Base-by-base conservation (phyloP, 1,140 invertebrate genomes). In the Oryzaephilus surinamensis region DNA sequence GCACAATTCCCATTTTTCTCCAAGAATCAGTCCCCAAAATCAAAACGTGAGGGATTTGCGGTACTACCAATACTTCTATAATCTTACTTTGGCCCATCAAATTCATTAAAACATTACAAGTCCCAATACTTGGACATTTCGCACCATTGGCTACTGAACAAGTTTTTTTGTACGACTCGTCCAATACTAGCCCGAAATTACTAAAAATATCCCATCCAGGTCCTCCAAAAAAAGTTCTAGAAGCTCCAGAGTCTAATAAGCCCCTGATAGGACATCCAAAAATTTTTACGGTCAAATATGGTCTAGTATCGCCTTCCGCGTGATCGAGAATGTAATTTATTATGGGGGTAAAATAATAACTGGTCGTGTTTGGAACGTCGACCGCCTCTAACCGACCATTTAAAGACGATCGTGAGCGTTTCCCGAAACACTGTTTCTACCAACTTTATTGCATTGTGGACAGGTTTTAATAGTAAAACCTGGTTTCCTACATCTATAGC, bases 111-210 rank as follows among this genome's bases (percentile, higher is more conserved):
- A 34, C 7, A 6, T 10, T 4, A 19, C 8, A 11, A 6, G 6
- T 23, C 7, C 32, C 32, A 2, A 35, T 2, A 11, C 20, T 16
- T 4, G 16, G 20, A 35, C 32, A 35, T 23, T 17, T 20, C 2
- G 20, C 11, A 14, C 32, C 32, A 18, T 35, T 35, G 2, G 32
- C 32, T n/a, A 35, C 32, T 5, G 31, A 8, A n/a, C 16, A 16
- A 4, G 5, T 16, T 2, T 5, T 39, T 31, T 32, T 64, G 64
- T 21, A 46, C 40, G 7, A 17, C 20, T 35, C 2, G 2, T n/a
- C 3, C 17, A 32, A n/a, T 32, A 4, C n/a, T 17, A 29, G 11
- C 4, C 19, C 27, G 10, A 38, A 1, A 6, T 19, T 0, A 7
- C 18, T 10, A 2, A 35, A 7, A 8, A 34, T 6, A 2, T 34